A percentile compares a stretch with the other conserved stretches of the same genome.
These are phyloP conservation scores for Maniola hyperantus DNA, from an alignment of 2,888 invertebrate species.

Conservation along the genomic window DNA sequence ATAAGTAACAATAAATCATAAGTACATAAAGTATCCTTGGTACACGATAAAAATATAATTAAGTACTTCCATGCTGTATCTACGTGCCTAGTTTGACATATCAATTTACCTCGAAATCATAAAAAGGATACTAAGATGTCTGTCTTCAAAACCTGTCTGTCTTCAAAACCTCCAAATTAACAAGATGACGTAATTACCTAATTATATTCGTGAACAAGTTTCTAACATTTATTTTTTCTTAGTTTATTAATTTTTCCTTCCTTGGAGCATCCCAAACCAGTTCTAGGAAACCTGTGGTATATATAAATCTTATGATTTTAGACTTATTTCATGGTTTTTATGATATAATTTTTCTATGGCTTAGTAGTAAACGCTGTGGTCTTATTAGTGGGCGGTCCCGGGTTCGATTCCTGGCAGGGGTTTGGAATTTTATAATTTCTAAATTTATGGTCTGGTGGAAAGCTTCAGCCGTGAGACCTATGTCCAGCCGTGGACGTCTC, in stretches of 20 bases:
- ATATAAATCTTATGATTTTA: too few relatives aligned
- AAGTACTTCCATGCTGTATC: not conserved
- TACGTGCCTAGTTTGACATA: slow-evolving; percentile 4
- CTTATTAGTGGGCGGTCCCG: too few relatives aligned
- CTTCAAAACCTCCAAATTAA: slow-evolving; percentile 3
- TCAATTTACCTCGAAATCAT: not conserved
- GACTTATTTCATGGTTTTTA: too few relatives aligned
- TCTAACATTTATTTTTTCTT: not conserved
- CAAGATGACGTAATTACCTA: not conserved
- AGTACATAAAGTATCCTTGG: not conserved
- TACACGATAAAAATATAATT: slow-evolving; percentile 1
- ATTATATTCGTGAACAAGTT: not conserved
- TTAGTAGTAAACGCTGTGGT: too few relatives aligned
- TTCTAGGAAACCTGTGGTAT: not conserved
- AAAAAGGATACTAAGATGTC: not conserved
- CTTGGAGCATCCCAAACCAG: not conserved
- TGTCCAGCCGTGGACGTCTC: too few relatives aligned
- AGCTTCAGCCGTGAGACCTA: too few relatives aligned
- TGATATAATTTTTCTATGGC: too few relatives aligned
- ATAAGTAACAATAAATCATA: slow-evolving; percentile 14
- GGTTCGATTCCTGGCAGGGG: too few relatives aligned
- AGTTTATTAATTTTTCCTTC: not conserved
- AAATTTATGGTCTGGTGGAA: too few relatives aligned
- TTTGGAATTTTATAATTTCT: too few relatives aligned
- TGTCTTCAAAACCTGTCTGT: not conserved